Evolutionary conservation across 2,888 invertebrate species (phyloP), one percentile per base, ranked within the genome.

Genomic region (Agrilus mali): DNA sequence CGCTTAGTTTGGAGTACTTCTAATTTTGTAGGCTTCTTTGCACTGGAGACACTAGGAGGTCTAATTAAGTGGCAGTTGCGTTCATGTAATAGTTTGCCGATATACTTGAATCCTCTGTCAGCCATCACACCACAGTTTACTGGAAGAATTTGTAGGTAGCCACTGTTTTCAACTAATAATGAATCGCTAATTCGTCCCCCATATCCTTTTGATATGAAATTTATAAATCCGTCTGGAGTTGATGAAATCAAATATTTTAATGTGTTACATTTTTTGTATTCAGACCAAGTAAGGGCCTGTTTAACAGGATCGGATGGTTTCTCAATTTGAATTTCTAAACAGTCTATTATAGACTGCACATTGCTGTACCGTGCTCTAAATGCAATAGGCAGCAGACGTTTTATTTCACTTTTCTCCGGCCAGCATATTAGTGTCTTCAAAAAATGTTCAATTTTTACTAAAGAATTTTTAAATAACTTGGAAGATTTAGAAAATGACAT

Each of bases 301-400:
- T 59, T 36, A 2, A 63, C 7, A 4, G 60, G 50, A 37, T 59
- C 55, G 7, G 52, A 50, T 16, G 63, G 60, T 46, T 61, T 64
- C 51, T 64, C 55, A n/a, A 64, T 46, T 37, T 62, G 56, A 31
- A 61, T 62, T 44, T 64, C 63, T 6, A 64, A 44, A 36, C 63
- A 64, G 40, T 64, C 63, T 31, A 63, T 61, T 2, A 64, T 62
- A 22, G n/a, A n/a, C n/a, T n/a, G n/a, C n/a, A n/a, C n/a, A n/a
- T n/a, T n/a, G n/a, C n/a, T n/a, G n/a, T n/a, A 57, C 16, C 46
- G 41, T n/a, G 36, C 36, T 40, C 53, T 40, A 47, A 58, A 56
- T 8, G 54, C 35, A 34, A 50, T 46, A 4, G 53, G 55, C 12
- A 55, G 38, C 8, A 40, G 35, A 14, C 38, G 33, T 45, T 48